These are phyloP conservation scores for Amiota minor DNA, from an alignment of 2,888 invertebrate genomes.

Conservation along the genomic window DNA sequence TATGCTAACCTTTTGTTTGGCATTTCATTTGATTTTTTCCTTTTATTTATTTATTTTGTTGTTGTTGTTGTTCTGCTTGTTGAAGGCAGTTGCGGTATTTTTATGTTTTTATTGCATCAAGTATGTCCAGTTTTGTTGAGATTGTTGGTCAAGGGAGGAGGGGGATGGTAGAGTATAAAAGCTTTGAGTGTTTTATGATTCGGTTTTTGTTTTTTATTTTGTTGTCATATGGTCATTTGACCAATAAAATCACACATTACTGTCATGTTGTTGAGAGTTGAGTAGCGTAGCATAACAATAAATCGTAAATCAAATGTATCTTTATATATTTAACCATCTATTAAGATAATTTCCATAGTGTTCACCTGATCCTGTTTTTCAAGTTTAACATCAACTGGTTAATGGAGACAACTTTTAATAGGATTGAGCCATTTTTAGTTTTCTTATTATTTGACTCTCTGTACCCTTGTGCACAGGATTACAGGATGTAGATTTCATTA, in stretches of 20 bases:
- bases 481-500: no score
- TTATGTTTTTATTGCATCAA: slow-evolving; percentile 45
- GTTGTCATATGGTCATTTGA: slow-evolving; percentile 49
- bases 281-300: background rate
- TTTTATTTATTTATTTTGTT: slow-evolving; percentile 36
- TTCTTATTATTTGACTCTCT: no score
- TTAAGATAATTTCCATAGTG: no score
- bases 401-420: no score
- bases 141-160: background rate
- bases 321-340: slow-evolving; percentile 20
- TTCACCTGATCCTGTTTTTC: no score
- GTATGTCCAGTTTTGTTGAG: slow-evolving; percentile 1
- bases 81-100: slow-evolving; percentile 61
- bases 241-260: slow-evolving; percentile 50
- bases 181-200: background rate
- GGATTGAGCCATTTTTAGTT: no score
- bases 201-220: slow-evolving; percentile 41
- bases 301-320: background rate
- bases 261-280: slow-evolving; percentile 11
- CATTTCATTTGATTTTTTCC: slow-evolving; percentile 51
- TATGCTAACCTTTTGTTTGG: slow-evolving; percentile 43
- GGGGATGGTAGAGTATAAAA: background rate
- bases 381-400: no score
- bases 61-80: slow-evolving; percentile 45
- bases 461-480: no score